Base-by-base conservation (phyloP, 1,140 invertebrate species). In the Trypoxylus dichotomus region DNA sequence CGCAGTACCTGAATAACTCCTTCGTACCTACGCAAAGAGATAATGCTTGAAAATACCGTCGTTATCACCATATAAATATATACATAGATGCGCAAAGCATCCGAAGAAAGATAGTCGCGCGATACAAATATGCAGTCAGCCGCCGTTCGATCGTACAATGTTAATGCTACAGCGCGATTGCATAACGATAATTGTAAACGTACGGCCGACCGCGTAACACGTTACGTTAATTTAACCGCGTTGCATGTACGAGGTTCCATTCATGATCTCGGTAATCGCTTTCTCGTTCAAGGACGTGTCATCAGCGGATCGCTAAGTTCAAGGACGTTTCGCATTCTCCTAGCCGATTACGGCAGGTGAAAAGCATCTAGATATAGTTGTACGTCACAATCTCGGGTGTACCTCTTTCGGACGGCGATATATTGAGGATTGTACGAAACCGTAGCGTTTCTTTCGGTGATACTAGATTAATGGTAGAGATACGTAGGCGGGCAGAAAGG, bases 251-350 rank as follows among this genome's bases (percentile, higher is more conserved):
- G 32, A 21, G 27, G 74, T 75, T 37, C 21, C n/a, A 37, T 75
- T 73, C 71, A 73, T 6, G n/a, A 19, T 73, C 13, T 41, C 71
- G 27, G 47, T 58, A 58, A n/a, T 58, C 15, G 15, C 15, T 19
- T 58, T 58, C 47, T 58, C 47, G 47, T 32, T 76, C 75, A 76
- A 76, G 75, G 75, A 76, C 75, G 75, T 63, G 41, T 58, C 47
- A 58, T 37, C 32, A 8, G 32, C 32, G 47, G 42, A 60, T 60
- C 32, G 47, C 3, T 13, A 58, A 32, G 29, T 43, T 63, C 47
- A 60, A 29, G 58, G 47, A 2, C 27, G 15, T 11, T 60, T 37
- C 32, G 32, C 10, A 37, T 8, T 1, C 32, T 5, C 32, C 5
- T 37, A 37, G 7, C 7, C 32, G 32, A 32, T 2, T 32, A 7